Evolutionary conservation across 1,140 invertebrate species (phyloP).

Genomic region (Ephestia elutella): DNA sequence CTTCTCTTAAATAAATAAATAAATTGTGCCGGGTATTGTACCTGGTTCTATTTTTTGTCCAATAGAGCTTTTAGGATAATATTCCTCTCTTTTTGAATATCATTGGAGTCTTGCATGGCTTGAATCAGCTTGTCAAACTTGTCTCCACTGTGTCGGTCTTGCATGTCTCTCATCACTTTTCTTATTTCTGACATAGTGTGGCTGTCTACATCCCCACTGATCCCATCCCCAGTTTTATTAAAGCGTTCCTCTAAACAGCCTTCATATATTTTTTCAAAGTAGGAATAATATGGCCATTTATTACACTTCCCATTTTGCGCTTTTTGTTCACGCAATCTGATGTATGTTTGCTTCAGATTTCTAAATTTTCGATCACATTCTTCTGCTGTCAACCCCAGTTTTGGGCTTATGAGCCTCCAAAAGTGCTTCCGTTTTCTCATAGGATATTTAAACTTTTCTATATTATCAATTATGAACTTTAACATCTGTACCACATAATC

Average conservation of each 20-base stretch:
- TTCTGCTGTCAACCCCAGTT: constrained; percentile 45
- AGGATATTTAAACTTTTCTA: constrained; percentile 53
- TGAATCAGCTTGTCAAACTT: constrained; percentile 54
- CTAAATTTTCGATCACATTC: constrained; percentile 65
- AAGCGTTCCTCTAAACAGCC: constrained; percentile 15
- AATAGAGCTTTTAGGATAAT: constrained; percentile 53
- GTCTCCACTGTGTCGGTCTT: constrained; percentile 40
- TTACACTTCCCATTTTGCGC: constrained; percentile 39
- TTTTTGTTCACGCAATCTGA: constrained; percentile 50
- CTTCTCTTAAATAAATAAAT: too few species aligned
- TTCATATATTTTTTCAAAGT: constrained; percentile 63
- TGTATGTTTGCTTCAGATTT: constrained; percentile 64
- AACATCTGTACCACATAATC: constrained; percentile 52
- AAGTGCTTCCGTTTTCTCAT: constrained; percentile 50
- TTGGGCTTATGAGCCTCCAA: constrained; percentile 47
- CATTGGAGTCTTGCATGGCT: constrained; percentile 55
- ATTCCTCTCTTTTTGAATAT: constrained; percentile 64
- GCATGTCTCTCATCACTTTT: constrained; percentile 34
- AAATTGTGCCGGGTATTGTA: too few species aligned
- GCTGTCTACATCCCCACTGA: constrained; percentile 22
- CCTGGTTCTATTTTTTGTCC: constrained; percentile 26
- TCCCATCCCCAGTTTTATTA: not conserved
- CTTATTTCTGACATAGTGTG: constrained; percentile 43
- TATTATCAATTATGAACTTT: constrained; percentile 54
- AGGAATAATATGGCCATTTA: constrained; percentile 58